Conservation (phyloP, 2,113 vertebrate genomes). For the Mormyrus iriodes region DNA sequence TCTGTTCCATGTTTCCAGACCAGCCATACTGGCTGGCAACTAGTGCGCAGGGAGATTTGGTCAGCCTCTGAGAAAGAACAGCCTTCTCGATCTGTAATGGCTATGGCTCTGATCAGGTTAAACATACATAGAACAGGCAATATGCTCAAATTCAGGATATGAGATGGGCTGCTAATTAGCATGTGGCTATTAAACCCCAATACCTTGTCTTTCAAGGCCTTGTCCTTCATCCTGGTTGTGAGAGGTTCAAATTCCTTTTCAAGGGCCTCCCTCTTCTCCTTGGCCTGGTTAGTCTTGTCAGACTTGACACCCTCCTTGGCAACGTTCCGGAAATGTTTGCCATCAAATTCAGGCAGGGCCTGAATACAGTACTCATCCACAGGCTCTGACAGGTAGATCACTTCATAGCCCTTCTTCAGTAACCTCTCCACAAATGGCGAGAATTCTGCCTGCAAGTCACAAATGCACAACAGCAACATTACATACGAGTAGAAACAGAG, state of each 20-base stretch:
- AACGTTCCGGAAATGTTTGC: constrained; percentile 95
- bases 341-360: constrained; percentile 92
- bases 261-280: constrained; percentile 80
- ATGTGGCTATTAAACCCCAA: neutral
- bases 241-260: constrained; percentile 93
- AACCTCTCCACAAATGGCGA: constrained; percentile 92
- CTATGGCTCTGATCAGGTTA: neutral
- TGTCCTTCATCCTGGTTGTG: constrained; percentile 96
- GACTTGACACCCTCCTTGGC: constrained; percentile 96
- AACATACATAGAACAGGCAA: neutral
- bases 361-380: constrained; percentile 98
- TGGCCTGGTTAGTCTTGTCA: constrained; percentile 88
- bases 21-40: constrained; percentile 97
- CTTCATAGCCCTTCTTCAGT: constrained; percentile 97
- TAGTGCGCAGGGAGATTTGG: constrained; percentile 85
- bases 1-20: constrained; percentile 99
- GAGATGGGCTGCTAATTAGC: neutral
- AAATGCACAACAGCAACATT: too few relatives aligned
- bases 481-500: too few relatives aligned
- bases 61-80: constrained; percentile 85
- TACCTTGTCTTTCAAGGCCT: constrained; percentile 89
- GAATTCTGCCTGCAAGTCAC: constrained; percentile 73
- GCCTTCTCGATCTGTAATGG: constrained; percentile 85
- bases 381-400: constrained; percentile 92
- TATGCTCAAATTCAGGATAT: neutral